Conservation (phyloP, 2,888 invertebrate genomes). For the Hoplodrina blanda region DNA sequence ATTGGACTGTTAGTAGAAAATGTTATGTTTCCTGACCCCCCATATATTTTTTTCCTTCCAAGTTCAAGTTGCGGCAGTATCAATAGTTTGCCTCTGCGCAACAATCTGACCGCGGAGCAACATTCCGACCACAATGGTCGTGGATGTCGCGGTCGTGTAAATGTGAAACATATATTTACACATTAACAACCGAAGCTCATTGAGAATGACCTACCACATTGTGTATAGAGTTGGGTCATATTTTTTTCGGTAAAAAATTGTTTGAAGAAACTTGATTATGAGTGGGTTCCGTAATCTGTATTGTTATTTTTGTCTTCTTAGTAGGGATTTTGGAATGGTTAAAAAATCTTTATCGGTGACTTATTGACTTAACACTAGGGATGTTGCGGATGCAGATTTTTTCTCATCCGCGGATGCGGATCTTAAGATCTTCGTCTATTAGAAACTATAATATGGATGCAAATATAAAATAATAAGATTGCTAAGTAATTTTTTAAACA, state of each 20-base stretch:
- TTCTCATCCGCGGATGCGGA: too few relatives aligned
- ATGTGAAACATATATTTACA: slow-evolving; percentile 82
- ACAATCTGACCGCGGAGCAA: slow-evolving; percentile 34
- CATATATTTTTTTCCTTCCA: not conserved
- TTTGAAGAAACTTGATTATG: slow-evolving; percentile 29
- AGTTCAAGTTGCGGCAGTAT: slow-evolving; percentile 25
- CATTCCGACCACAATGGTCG: slow-evolving; percentile 58
- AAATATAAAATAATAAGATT: too few relatives aligned
- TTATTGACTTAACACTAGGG: too few relatives aligned
- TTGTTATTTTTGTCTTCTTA: not conserved
- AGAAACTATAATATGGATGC: too few relatives aligned
- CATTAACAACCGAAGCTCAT: slow-evolving; percentile 78
- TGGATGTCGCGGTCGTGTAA: slow-evolving; percentile 72
- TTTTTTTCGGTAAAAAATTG: slow-evolving; percentile 65
- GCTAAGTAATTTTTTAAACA: too few relatives aligned
- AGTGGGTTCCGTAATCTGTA: slow-evolving; percentile 59
- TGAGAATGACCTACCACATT: slow-evolving; percentile 83
- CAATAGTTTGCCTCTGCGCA: slow-evolving; percentile 14
- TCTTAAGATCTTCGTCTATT: too few relatives aligned
- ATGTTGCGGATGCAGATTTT: too few relatives aligned
- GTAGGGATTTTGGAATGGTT: not conserved
- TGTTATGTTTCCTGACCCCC: not conserved
- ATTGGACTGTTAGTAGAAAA: not conserved
- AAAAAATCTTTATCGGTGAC: not conserved
- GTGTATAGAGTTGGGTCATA: slow-evolving; percentile 76